Evolutionary conservation across 2,797 vertebrate species (phyloP), one percentile per base, ranked within the genome.

Genomic region (Sparus aurata): DNA sequence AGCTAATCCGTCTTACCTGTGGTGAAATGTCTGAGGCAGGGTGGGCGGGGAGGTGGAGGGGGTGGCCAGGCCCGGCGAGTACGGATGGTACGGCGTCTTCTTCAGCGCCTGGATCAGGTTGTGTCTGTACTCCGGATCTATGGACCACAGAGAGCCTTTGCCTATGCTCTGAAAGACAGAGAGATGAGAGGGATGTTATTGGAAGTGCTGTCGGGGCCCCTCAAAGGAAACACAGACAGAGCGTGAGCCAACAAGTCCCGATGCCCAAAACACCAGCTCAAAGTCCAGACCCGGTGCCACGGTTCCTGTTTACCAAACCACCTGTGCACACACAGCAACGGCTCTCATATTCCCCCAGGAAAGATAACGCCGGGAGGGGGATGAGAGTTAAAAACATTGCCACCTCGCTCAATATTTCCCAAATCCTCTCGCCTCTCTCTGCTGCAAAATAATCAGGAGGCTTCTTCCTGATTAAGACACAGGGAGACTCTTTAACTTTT

Each of bases 51-150:
- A 98, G 87, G 96, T 96, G 90, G 97, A 96, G 79, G 97, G 96
- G 50, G 97, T 96, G 89, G 81, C 96, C 94, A 98, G 96, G 91
- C 97, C 96, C 58, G 97, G 97, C 65, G 97, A 96, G 93, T 98
- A 97, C 47, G 98, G 97, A 89, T 99, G 98, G 88, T 98, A 99
- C 85, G 98, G 98, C 65, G 98, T 99, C 96, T 99, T 99, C 96
- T 99, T 99, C 95, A 99, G 96, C 68, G 98, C 98, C 95, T 99
- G 98, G 95, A 99, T 99, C 93, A 99, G 96, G 94, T 99, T 99
- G 95, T 98, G 98, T 94, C 95, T 91, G 72, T 96, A 96, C 87
- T 96, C 95, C 0, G 95, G 95, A 73, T 96, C 95, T 93, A 96
- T 96, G 90, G 95, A 96, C 95, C 95, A 96, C 91, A 96, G 89